Percentiles rank a stretch among this genome's conserved stretches.
These are phyloP conservation scores for Oplegnathus fasciatus DNA, from an alignment of 2,113 vertebrate genomes.

Conservation along the genomic window DNA sequence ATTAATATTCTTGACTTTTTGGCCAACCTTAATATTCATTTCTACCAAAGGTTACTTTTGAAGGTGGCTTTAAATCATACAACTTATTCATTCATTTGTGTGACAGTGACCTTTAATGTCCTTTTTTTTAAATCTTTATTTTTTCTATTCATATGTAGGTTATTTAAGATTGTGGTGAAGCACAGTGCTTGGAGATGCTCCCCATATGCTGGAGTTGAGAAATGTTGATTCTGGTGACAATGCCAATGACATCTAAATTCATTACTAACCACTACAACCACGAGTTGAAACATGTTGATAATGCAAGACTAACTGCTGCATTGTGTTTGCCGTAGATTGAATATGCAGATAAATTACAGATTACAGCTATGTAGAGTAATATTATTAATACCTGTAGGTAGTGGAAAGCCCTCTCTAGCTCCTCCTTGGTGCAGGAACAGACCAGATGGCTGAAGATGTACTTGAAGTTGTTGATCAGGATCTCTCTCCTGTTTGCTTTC, in stretches of 20 bases:
- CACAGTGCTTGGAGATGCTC: neutral
- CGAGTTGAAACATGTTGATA: too few relatives aligned
- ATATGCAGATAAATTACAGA: neutral
- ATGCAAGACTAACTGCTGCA: neutral
- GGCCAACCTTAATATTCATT: neutral
- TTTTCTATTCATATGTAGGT: neutral
- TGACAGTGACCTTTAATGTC: too few relatives aligned
- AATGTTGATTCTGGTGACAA: neutral
- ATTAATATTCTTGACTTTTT: neutral
- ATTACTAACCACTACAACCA: neutral
- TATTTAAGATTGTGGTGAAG: neutral
- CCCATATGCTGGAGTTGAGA: neutral
- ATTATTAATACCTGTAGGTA: constrained; percentile 91
- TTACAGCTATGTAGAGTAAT: too few relatives aligned
- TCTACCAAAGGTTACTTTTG: neutral
- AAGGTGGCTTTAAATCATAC: neutral
- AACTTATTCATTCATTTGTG: neutral
- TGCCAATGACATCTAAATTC: neutral
- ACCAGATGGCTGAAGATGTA: constrained; percentile 99
- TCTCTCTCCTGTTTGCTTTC: constrained; percentile 95
- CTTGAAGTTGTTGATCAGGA: constrained; percentile 98
- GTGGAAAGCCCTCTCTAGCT: constrained; percentile 94
- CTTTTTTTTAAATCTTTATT: too few relatives aligned
- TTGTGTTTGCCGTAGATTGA: neutral
- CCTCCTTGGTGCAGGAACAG: constrained; percentile 97